phyloP scores from a whole-genome alignment of 2,797 vertebrate species.

The Strix occidentalis region DNA sequence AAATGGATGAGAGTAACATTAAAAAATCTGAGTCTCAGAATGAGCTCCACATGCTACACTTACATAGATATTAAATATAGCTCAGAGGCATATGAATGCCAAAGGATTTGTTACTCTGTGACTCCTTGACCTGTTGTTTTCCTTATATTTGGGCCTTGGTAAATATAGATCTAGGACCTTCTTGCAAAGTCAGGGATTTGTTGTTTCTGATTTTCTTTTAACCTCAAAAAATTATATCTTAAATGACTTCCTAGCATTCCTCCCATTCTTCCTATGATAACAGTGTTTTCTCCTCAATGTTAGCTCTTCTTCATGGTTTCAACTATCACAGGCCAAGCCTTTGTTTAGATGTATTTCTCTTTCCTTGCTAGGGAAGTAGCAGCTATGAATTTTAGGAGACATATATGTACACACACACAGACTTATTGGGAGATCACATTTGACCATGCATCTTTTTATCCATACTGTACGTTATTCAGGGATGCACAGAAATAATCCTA shows the following conservation, averaged over 20 bases:
- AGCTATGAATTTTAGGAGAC: neutral
- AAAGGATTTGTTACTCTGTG: neutral
- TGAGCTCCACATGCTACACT: neutral
- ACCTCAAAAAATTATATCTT: neutral
- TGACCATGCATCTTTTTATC: neutral
- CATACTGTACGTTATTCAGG: neutral
- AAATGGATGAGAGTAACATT: neutral
- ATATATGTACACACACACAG: fast-evolving
- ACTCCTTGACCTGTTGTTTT: neutral
- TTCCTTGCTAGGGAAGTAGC: neutral
- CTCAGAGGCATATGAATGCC: neutral
- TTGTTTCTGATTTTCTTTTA: neutral
- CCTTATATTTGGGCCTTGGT: neutral
- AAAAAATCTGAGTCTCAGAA: neutral
- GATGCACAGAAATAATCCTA: neutral
- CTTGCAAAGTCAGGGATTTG: neutral
- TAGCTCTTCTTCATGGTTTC: neutral
- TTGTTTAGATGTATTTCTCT: neutral
- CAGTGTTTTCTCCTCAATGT: neutral
- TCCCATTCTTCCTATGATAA: neutral
- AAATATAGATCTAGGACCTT: neutral
- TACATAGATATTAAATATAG: neutral
- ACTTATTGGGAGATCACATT: neutral
- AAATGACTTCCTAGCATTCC: neutral
- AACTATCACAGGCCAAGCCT: neutral